Evolutionary conservation across 1,140 invertebrate genomes (phyloP), one percentile per base, ranked within the genome.

Genomic region (Conus betulinus): DNA sequence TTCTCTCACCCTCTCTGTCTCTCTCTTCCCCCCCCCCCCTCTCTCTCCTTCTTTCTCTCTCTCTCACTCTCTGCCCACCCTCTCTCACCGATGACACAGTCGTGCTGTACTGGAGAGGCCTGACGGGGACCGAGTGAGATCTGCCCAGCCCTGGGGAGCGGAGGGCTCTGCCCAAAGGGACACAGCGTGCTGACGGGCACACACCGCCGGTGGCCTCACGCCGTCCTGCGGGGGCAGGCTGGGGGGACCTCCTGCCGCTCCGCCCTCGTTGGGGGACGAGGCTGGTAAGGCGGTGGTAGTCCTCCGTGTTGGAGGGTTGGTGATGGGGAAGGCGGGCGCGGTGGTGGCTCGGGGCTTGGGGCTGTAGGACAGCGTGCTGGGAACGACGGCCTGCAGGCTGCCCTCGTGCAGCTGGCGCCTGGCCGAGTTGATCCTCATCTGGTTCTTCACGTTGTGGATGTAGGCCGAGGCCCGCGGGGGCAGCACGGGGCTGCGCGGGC

Each of bases 371-470:
- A 13, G 3, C 8, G 82, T 8, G 82, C 23, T 63, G 39, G 79
- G 23, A 76, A 76, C 13, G 11, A 7, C 11, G 25, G 25, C 8
- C 79, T 13, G 3, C 5, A 84, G 20, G 23, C 5, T 27, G 5
- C 53, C 60, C 23, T 83, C 81, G 53, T 71, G 25, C 51, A 83
- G 67, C 83, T 71, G 6, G 11, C 63, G 27, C 63, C 81, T 4
- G 79, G 74, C 57, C 7, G 57, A 57, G 52, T 81, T 85, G n/a
- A 87, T 23, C 63, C 52, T 60, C 57, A 86, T 78, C 53, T 71
- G 23, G 78, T 63, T 25, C 87, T 81, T 71, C 60, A 71, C 25
- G 60, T 88, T 84, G 85, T 87, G 57, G 89, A 84, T 67, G 85
- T 85, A 83, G 81, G 87, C 20, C 20, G 87, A 74, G 82, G 88